Conservation (phyloP, 92 coral and sea anemone species). For the Virgularia gustaviana region DNA sequence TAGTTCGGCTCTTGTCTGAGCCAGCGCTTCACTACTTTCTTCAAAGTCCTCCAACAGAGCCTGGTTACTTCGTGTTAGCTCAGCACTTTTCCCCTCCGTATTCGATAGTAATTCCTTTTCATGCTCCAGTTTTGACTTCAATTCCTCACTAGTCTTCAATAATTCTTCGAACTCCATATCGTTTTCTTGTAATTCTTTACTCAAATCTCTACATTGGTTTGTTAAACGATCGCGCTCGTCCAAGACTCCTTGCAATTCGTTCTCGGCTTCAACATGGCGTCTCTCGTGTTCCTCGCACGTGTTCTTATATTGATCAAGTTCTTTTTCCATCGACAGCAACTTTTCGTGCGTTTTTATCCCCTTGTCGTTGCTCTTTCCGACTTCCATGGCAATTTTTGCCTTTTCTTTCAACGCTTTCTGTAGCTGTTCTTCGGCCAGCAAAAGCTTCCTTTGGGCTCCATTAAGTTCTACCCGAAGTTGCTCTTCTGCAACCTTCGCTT, state of each 20-base stretch:
- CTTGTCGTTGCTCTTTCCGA: constrained; percentile 18
- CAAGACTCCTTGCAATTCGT: background rate
- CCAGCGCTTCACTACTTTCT: constrained; percentile 5
- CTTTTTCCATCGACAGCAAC: constrained; percentile 5
- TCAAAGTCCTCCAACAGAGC: constrained; percentile 8
- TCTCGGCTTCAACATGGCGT: background rate
- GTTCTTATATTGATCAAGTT: background rate
- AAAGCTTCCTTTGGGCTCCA: constrained; percentile 16
- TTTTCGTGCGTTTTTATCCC: background rate
- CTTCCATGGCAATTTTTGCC: constrained; percentile 16
- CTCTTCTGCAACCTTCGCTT: constrained; percentile 7
- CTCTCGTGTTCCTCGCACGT: background rate
- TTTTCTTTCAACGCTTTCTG: constrained; percentile 23
- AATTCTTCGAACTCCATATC: background rate
- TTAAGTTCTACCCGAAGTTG: background rate
- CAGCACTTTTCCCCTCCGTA: background rate
- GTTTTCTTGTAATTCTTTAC: background rate
- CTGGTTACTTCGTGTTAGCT: background rate
- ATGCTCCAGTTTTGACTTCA: background rate
- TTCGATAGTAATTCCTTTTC: background rate
- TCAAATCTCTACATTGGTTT: constrained; percentile 5
- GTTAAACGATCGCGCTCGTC: background rate
- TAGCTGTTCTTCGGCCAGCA: constrained; percentile 22
- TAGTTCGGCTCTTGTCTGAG: constrained; percentile 6
- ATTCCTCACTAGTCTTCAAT: background rate